Evolutionary conservation across 2,797 vertebrate genomes (phyloP).

Genomic region (Emys orbicularis): DNA sequence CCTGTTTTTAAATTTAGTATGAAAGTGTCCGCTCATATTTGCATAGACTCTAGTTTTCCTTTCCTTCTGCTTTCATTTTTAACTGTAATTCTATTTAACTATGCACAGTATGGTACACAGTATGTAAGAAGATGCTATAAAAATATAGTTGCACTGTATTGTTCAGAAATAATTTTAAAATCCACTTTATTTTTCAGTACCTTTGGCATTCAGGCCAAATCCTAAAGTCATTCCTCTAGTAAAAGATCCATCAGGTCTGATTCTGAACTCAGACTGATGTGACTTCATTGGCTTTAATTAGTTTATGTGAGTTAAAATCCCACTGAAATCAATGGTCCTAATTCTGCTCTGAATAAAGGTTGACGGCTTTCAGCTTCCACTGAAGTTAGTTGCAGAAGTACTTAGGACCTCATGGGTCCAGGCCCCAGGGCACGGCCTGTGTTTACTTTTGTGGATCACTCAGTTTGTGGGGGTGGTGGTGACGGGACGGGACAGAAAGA

Average conservation of each 20-base stretch:
- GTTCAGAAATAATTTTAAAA: neutral
- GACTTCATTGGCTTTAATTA: neutral
- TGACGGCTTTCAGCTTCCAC: neutral
- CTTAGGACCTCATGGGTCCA: neutral
- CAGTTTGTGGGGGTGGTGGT: neutral
- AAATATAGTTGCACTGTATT: neutral
- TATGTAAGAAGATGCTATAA: neutral
- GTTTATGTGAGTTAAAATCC: neutral
- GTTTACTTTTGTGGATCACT: neutral
- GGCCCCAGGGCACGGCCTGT: neutral
- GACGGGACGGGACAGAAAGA: neutral
- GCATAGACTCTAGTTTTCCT: neutral
- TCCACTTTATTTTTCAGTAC: neutral
- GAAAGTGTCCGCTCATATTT: neutral
- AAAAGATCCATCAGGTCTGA: neutral
- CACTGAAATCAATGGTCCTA: neutral
- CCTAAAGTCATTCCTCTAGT: neutral
- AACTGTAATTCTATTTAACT: neutral
- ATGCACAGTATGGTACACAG: neutral
- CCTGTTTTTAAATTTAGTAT: neutral
- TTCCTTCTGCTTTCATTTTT: neutral
- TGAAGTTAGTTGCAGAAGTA: neutral
- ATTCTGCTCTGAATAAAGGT: neutral
- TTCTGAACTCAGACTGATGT: neutral
- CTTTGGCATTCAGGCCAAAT: neutral